Evolutionary conservation across 2,113 vertebrate species (phyloP).

Genomic region (Hippotragus niger): DNA sequence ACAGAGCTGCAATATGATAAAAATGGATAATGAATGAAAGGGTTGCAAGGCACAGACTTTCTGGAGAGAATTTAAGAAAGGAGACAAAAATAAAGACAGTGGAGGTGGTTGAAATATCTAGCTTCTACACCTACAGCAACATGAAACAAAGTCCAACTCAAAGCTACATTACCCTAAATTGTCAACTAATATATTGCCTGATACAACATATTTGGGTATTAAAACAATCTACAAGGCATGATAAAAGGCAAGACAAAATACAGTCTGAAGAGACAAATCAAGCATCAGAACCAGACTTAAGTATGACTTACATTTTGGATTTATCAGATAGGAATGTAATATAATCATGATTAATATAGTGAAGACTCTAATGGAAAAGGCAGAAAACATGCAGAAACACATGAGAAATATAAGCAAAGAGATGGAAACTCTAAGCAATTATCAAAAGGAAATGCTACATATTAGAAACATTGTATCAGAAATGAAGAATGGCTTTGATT

Average conservation of each 20-base stretch:
- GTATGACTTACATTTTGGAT: background rate
- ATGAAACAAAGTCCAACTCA: background rate
- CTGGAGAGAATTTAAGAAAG: background rate
- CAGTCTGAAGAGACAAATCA: background rate
- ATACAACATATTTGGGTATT: background rate
- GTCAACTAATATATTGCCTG: background rate
- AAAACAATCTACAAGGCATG: background rate
- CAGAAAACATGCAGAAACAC: background rate
- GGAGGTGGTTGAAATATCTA: background rate
- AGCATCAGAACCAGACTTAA: background rate
- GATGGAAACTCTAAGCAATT: background rate
- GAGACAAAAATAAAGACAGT: background rate
- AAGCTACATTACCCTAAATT: background rate
- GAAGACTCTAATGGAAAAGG: background rate
- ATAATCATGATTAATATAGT: background rate
- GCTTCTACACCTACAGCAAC: background rate
- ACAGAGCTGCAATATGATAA: background rate
- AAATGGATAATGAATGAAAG: background rate
- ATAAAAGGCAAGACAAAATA: background rate
- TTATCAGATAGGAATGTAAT: background rate
- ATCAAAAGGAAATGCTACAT: background rate
- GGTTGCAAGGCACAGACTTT: background rate
- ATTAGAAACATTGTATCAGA: background rate
- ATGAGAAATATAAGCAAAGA: background rate
- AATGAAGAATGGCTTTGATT: background rate